These are phyloP conservation scores for Pristis pectinata DNA, from an alignment of 2,797 vertebrate genomes.

Conservation along the genomic window DNA sequence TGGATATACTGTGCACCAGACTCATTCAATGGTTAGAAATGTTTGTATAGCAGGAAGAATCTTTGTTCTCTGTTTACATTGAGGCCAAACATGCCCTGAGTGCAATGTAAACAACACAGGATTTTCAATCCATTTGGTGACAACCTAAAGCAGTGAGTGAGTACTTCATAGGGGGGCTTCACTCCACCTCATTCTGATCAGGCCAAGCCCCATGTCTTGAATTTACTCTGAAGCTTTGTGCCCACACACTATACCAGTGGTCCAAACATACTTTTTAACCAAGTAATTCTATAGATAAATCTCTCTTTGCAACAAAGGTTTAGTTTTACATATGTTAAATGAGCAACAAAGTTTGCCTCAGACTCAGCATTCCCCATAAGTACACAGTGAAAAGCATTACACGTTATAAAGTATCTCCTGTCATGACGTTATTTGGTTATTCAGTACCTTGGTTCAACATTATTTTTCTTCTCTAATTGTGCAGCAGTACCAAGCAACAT, in stretches of 20 bases:
- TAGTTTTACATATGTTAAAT: background rate
- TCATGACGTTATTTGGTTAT: background rate
- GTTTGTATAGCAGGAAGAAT: background rate
- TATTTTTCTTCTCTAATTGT: background rate
- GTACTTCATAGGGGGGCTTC: background rate
- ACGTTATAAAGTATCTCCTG: background rate
- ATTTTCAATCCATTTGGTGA: background rate
- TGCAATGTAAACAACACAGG: background rate
- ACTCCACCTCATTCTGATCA: background rate
- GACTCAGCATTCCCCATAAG: background rate
- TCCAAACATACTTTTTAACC: background rate
- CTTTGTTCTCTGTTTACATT: background rate
- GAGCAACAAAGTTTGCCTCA: background rate
- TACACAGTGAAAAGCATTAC: background rate
- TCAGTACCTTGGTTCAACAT: background rate
- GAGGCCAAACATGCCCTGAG: constrained; percentile 2
- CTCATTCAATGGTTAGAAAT: background rate
- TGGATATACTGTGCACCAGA: background rate
- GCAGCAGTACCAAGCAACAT: background rate
- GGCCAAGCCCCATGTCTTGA: background rate
- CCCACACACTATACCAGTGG: background rate
- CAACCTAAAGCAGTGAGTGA: background rate
- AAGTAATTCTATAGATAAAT: background rate
- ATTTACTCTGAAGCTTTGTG: background rate
- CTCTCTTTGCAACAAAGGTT: background rate